phyloP scores from a whole-genome alignment of 2,113 vertebrate genomes.

The Pardalotus punctatus region DNA sequence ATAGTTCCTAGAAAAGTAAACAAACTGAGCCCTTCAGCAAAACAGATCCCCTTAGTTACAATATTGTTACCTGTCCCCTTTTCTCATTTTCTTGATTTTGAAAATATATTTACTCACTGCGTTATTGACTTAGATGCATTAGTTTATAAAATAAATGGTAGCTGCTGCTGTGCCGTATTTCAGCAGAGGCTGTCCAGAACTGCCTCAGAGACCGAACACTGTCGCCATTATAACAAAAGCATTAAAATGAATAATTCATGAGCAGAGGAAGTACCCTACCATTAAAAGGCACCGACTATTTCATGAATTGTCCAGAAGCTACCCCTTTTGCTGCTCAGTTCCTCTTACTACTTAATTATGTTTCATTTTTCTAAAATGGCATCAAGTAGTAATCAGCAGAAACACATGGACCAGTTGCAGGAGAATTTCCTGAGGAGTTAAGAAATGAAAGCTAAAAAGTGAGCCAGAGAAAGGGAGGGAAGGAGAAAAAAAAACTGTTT shows the following conservation, averaged over 20 bases:
- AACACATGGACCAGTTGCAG: neutral
- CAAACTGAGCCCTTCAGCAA: neutral
- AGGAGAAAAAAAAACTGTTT: neutral
- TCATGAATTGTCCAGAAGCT: constrained; percentile 28
- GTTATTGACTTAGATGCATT: constrained; percentile 14
- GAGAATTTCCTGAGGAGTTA: neutral
- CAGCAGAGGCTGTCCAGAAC: constrained; percentile 64
- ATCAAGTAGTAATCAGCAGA: neutral
- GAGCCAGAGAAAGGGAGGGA: neutral
- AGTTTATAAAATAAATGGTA: constrained; percentile 62
- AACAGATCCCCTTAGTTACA: neutral
- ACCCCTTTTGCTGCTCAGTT: constrained; percentile 11
- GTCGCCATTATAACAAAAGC: constrained; percentile 72
- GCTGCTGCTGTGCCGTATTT: constrained; percentile 52
- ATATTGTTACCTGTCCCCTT: neutral
- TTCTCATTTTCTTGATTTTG: neutral
- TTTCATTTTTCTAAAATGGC: constrained; percentile 8
- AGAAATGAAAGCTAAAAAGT: neutral
- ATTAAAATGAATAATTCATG: constrained; percentile 75
- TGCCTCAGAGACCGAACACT: constrained; percentile 60
- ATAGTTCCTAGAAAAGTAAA: constrained; percentile 29
- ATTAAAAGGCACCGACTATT: constrained; percentile 50
- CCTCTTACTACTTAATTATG: constrained; percentile 25
- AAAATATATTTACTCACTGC: neutral
- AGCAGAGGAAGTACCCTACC: constrained; percentile 38